These are phyloP conservation scores for Stegophylla sp. DNA, from an alignment of 2,888 invertebrate genomes.

Conservation along the genomic window DNA sequence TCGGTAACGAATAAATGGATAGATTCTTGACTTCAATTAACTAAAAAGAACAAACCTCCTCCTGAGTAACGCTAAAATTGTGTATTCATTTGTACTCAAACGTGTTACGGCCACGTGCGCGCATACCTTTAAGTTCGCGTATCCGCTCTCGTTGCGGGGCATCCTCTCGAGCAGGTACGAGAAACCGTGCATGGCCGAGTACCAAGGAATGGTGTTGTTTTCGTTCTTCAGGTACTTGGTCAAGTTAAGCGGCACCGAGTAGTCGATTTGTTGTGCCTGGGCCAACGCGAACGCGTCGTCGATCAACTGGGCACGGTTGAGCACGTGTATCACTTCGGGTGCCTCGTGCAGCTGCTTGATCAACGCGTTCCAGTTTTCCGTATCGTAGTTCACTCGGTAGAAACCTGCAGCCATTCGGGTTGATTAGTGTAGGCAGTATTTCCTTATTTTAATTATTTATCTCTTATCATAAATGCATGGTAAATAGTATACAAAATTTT, in stretches of 20 bases:
- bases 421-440: too few relatives aligned
- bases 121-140: conserved; percentile 4
- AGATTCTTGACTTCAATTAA: too few relatives aligned
- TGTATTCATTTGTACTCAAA: too few relatives aligned
- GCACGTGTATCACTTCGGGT: conserved; percentile 65
- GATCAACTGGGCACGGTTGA: conserved; percentile 80
- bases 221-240: conserved; percentile 75
- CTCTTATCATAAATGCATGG: too few relatives aligned
- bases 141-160: conserved; percentile 2
- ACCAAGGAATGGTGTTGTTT: conserved; percentile 72
- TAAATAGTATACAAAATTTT: too few relatives aligned
- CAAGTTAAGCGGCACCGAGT: conserved; percentile 72
- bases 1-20: too few relatives aligned
- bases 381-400: conserved; percentile 78
- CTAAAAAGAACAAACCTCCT: too few relatives aligned
- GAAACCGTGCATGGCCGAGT: conserved; percentile 46
- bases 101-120: too few relatives aligned
- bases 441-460: too few relatives aligned
- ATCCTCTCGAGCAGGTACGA: conserved; percentile 13
- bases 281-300: conserved; percentile 81
- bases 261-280: conserved; percentile 70
- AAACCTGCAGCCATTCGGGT: too few relatives aligned
- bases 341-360: conserved; percentile 71
- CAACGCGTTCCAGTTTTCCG: conserved; percentile 74
- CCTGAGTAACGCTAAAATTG: too few relatives aligned